A percentile compares a stretch with the other conserved stretches of the same genome.
Evolutionary conservation across 2,113 vertebrate species (phyloP).

Genomic region (Callithrix jacchus): DNA sequence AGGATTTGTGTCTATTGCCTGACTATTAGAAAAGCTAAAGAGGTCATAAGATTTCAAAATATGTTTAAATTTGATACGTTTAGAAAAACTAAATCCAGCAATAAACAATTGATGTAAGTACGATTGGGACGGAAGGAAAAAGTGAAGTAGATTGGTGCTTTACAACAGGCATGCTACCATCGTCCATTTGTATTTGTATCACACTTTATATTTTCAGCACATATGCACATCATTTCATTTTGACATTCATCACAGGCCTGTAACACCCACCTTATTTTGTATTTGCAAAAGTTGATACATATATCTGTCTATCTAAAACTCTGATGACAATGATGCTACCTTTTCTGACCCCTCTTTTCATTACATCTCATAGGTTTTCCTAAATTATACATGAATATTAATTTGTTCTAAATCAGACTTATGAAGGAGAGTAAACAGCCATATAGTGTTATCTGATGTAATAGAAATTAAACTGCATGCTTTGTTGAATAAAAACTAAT

Average conservation of each 20-base stretch:
- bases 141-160: not conserved
- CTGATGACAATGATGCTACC: rapidly evolving
- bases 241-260: rapidly evolving
- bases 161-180: rapidly evolving
- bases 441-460: not conserved
- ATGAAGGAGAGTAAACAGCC: not conserved
- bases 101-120: too few species aligned
- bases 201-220: rapidly evolving
- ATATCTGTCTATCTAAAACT: not conserved
- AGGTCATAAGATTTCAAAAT: not conserved
- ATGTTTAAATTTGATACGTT: not conserved
- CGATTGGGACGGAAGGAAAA: rapidly evolving
- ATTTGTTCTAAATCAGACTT: not conserved
- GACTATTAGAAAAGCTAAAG: not conserved
- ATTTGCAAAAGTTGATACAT: not conserved
- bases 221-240: not conserved
- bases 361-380: not conserved
- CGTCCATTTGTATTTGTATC: rapidly evolving
- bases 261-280: rapidly evolving
- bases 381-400: not conserved
- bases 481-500: slow-evolving; percentile 35
- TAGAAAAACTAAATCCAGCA: not conserved
- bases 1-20: not conserved
- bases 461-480: not conserved
- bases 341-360: not conserved